A percentile compares a stretch with the other conserved stretches of the same genome.
These are phyloP conservation scores for Chromobotia macracanthus DNA, from an alignment of 2,797 vertebrate genomes.

Conservation along the genomic window DNA sequence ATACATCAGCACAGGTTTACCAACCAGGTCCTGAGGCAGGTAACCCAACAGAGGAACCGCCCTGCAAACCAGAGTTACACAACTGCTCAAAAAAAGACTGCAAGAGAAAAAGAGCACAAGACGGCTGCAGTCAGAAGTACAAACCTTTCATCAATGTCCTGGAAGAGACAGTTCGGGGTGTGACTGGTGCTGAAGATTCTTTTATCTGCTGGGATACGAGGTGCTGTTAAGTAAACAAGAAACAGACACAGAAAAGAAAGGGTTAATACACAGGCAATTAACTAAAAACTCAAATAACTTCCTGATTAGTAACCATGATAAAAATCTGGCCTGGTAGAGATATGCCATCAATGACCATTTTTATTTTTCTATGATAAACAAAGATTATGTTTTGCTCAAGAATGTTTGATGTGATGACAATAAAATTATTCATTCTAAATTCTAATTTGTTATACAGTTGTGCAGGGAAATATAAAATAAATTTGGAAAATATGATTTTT, in stretches of 20 bases:
- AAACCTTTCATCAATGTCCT: slow-evolving; percentile 83
- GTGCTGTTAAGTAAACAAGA: slow-evolving; percentile 66
- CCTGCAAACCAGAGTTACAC: slow-evolving; percentile 55
- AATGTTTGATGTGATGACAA: too few species aligned
- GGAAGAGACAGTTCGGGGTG: slow-evolving; percentile 81
- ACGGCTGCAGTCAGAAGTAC: not conserved
- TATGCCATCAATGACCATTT: too few species aligned
- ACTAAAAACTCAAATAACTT: not conserved
- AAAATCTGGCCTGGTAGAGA: too few species aligned
- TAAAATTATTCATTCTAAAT: too few species aligned
- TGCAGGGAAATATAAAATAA: too few species aligned
- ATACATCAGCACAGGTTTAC: slow-evolving; percentile 75
- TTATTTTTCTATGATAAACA: too few species aligned
- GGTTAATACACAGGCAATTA: not conserved
- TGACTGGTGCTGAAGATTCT: slow-evolving; percentile 84
- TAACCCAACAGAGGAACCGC: slow-evolving; percentile 78
- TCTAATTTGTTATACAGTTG: too few species aligned
- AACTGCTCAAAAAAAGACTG: too few species aligned
- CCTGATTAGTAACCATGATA: too few species aligned
- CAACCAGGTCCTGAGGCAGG: slow-evolving; percentile 80
- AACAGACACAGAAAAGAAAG: not conserved
- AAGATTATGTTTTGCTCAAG: too few species aligned
- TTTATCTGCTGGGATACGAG: slow-evolving; percentile 81
- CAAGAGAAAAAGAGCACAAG: too few species aligned
- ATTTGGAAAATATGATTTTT: too few species aligned